A percentile compares a stretch with the other conserved stretches of the same genome.
These are phyloP conservation scores for Scaptomyza cyrtandrae DNA, from an alignment of 2,888 invertebrate genomes.

Conservation along the genomic window DNA sequence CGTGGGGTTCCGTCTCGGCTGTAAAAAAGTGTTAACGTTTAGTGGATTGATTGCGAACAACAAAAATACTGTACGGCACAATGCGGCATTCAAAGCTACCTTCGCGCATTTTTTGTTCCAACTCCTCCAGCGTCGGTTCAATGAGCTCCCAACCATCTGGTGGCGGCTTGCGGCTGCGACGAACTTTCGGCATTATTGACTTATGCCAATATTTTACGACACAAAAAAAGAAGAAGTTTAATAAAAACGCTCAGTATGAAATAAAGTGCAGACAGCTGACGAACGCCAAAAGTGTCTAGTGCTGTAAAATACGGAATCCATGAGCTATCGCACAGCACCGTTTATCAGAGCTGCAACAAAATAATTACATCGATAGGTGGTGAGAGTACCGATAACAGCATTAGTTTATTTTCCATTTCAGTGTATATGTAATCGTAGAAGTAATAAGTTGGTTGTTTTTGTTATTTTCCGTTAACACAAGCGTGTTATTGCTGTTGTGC, in stretches of 20 bases:
- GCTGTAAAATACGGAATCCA: slow-evolving; percentile 14
- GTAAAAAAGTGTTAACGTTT: neutral
- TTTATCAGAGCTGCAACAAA: slow-evolving; percentile 5
- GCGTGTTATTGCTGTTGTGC: slow-evolving; percentile 43
- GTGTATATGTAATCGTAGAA: slow-evolving; percentile 57
- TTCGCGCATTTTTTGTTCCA: slow-evolving; percentile 99
- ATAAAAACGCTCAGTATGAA: slow-evolving; percentile 16
- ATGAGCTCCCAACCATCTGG: slow-evolving; percentile 99
- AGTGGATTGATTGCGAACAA: no score
- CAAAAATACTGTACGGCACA: neutral
- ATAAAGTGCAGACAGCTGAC: slow-evolving; percentile 40
- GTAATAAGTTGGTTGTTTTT: slow-evolving; percentile 60
- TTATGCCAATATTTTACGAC: slow-evolving; percentile 13
- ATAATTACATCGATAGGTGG: slow-evolving; percentile 23
- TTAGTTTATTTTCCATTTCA: slow-evolving; percentile 44
- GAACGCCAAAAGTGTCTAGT: neutral
- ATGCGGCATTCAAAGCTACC: slow-evolving; percentile 9
- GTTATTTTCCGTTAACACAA: slow-evolving; percentile 40
- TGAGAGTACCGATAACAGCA: slow-evolving; percentile 33
- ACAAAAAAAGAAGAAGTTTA: neutral
- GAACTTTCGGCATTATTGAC: slow-evolving; percentile 93
- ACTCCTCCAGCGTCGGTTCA: slow-evolving; percentile 98
- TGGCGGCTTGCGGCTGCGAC: slow-evolving; percentile 95
- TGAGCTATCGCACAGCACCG: slow-evolving; percentile 1
- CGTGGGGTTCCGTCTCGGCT: slow-evolving; percentile 99